These are phyloP conservation scores for Pseudochaenichthys georgianus DNA, from an alignment of 2,797 vertebrate species.

Conservation along the genomic window DNA sequence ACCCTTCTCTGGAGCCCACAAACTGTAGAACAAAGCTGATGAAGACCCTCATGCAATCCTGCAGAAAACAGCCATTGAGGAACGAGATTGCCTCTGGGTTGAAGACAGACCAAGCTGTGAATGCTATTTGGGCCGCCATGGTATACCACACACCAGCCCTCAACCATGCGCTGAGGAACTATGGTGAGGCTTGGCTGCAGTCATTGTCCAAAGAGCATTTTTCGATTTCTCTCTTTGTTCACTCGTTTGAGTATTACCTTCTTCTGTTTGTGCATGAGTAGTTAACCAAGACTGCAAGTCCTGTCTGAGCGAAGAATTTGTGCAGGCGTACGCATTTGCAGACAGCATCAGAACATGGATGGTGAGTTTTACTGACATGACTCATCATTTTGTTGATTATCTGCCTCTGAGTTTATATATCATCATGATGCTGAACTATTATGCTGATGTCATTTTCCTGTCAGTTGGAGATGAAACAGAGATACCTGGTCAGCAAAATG, in stretches of 20 bases:
- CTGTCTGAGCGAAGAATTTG: slow-evolving; percentile 90
- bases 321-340: slow-evolving; percentile 92
- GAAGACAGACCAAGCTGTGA: slow-evolving; percentile 96
- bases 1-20: slow-evolving; percentile 88
- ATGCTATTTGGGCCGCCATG: slow-evolving; percentile 97
- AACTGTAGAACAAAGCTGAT: slow-evolving; percentile 91
- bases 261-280: slow-evolving; percentile 68
- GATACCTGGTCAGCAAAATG: slow-evolving; percentile 88
- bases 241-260: background rate
- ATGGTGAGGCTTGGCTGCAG: slow-evolving; percentile 85
- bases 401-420: background rate
- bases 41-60: slow-evolving; percentile 89
- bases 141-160: slow-evolving; percentile 95
- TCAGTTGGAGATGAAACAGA: slow-evolving; percentile 98
- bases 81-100: slow-evolving; percentile 91
- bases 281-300: slow-evolving; percentile 90
- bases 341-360: slow-evolving; percentile 98
- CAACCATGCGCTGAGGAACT: slow-evolving; percentile 89
- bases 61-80: slow-evolving; percentile 92
- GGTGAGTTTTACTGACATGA: slow-evolving; percentile 84
- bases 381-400: background rate
- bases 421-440: background rate
- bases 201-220: background rate
- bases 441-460: background rate
- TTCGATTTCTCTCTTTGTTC: too few species aligned